Evolutionary conservation across 1,140 invertebrate genomes (phyloP).

Genomic region (Orussus abietinus): DNA sequence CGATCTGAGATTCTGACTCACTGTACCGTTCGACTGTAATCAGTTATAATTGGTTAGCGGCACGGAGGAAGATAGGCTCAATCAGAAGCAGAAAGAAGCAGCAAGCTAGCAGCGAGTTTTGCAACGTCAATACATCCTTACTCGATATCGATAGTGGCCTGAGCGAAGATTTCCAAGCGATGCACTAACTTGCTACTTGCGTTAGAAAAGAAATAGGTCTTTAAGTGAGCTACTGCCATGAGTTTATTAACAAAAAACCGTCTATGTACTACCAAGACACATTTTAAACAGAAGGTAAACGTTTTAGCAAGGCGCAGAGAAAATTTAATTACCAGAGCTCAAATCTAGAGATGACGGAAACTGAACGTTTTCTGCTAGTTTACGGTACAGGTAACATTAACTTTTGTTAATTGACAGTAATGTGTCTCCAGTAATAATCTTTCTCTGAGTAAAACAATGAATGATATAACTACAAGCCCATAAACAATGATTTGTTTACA

Average conservation of each 20-base stretch:
- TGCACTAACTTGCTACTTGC: background rate
- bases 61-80: slow-evolving; percentile 19
- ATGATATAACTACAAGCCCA: slow-evolving; percentile 5
- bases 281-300: slow-evolving; percentile 4
- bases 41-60: slow-evolving; percentile 40
- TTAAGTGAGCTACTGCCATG: background rate
- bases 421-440: background rate
- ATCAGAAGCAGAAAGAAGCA: slow-evolving; percentile 6
- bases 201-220: background rate
- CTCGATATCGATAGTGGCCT: background rate
- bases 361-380: too few species aligned
- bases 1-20: slow-evolving; percentile 84
- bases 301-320: background rate
- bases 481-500: slow-evolving; percentile 15
- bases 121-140: too few species aligned
- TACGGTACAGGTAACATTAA: too few species aligned
- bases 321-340: background rate
- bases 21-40: slow-evolving; percentile 76
- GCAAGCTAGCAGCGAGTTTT: background rate
- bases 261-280: background rate
- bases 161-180: background rate
- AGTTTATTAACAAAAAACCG: slow-evolving; percentile 3
- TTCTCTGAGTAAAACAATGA: background rate
- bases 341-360: too few species aligned
- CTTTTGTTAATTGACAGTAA: background rate